phyloP scores from a whole-genome alignment of 1,140 invertebrate species.

The Pseudomyrmex cubaensis region DNA sequence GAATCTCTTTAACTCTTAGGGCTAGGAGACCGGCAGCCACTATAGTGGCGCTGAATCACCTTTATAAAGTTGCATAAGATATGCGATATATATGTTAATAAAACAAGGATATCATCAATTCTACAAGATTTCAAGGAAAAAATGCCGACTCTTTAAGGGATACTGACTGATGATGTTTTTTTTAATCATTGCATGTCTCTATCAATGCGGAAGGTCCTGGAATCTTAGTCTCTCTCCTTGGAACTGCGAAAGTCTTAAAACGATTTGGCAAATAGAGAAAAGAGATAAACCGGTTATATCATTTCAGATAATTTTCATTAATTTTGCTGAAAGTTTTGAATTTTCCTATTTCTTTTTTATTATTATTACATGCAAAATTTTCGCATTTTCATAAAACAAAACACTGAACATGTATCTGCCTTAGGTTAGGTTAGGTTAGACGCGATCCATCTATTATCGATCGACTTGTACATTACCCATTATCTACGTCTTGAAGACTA shows the following conservation, averaged over 20 bases:
- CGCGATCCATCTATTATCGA: neutral
- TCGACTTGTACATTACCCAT: slow-evolving; percentile 31
- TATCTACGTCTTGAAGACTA: neutral
- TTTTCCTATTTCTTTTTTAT: neutral
- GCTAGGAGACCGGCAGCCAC: no score
- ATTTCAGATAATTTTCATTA: slow-evolving; percentile 8
- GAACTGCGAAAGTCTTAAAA: neutral
- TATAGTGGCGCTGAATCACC: no score
- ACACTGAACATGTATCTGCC: neutral
- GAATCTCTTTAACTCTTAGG: no score
- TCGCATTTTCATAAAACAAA: no score
- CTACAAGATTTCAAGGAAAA: no score
- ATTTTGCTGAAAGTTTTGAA: neutral
- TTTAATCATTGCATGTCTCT: slow-evolving; percentile 15
- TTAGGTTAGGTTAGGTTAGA: neutral
- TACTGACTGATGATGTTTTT: neutral
- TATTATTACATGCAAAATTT: neutral
- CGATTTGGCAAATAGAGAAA: neutral
- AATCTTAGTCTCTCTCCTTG: neutral
- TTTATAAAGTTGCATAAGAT: no score
- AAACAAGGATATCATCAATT: no score
- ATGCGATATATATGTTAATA: no score
- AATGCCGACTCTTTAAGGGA: no score
- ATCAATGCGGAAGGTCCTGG: neutral
- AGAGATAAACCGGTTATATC: slow-evolving; percentile 29